These are phyloP conservation scores for Euspilapteryx auroguttella DNA, from an alignment of 2,888 invertebrate species.

Conservation along the genomic window DNA sequence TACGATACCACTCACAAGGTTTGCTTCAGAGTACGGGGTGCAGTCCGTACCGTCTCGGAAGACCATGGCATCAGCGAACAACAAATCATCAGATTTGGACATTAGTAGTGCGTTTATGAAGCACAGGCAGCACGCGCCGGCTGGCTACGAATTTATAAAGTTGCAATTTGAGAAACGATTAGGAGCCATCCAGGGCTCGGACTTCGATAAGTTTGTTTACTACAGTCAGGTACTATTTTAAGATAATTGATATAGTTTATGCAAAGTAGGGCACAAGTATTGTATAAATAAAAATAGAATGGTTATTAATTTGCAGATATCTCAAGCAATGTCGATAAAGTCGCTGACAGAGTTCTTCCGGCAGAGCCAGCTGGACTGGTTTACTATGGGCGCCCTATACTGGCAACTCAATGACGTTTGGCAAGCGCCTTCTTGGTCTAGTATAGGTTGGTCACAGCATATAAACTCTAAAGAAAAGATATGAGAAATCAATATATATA, in stretches of 20 bases:
- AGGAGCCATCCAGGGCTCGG: constrained; percentile 46
- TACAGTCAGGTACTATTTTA: constrained; percentile 74
- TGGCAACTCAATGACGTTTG: constrained; percentile 99
- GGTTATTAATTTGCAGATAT: constrained; percentile 61
- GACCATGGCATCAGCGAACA: constrained; percentile 66
- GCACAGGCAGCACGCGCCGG: constrained; percentile 86
- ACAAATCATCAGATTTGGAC: constrained; percentile 45
- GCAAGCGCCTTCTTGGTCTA: constrained; percentile 96
- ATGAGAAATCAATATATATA: too few species aligned
- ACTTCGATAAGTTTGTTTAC: constrained; percentile 72
- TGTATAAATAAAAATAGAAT: too few species aligned
- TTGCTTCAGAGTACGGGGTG: constrained; percentile 95
- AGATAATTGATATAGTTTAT: too few species aligned
- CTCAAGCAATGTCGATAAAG: constrained; percentile 87
- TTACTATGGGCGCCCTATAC: constrained; percentile 95
- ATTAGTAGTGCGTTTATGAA: constrained; percentile 63
- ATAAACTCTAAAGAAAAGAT: too few species aligned
- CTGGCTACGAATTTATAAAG: constrained; percentile 69
- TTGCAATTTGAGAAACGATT: constrained; percentile 66
- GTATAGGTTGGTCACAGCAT: constrained; percentile 65
- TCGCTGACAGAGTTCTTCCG: constrained; percentile 84
- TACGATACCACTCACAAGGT: constrained; percentile 80
- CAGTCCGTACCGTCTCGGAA: constrained; percentile 82
- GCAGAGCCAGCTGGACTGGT: constrained; percentile 53
- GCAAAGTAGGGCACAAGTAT: too few species aligned